Evolutionary conservation across 2,797 vertebrate species (phyloP).

Genomic region (Cyprinella venusta): DNA sequence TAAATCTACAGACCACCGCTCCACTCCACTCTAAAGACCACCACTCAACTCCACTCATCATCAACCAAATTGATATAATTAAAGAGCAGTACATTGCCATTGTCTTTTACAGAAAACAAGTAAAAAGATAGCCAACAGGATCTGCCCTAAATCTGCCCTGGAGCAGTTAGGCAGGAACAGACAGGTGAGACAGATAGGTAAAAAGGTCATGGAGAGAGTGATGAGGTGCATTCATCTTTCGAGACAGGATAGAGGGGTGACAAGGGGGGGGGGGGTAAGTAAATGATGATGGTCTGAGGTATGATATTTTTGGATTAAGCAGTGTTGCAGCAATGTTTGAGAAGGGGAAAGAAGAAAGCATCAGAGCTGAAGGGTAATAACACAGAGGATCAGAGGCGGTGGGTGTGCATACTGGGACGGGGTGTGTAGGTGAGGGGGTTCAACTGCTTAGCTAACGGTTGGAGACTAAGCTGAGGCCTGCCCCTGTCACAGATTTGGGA

Average conservation of each 20-base stretch:
- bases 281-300: constrained; percentile 10
- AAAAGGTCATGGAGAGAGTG: constrained; percentile 16
- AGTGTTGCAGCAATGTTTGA: constrained; percentile 1
- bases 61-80: neutral
- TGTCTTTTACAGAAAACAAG: constrained; percentile 5
- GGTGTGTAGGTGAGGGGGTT: constrained; percentile 47
- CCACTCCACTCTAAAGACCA: neutral
- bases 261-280: neutral
- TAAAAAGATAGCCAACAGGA: constrained; percentile 2
- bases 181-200: constrained; percentile 43
- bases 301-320: neutral
- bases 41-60: neutral
- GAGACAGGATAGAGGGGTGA: neutral
- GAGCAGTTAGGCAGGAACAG: constrained; percentile 35
- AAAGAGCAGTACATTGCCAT: neutral
- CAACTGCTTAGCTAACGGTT: constrained; percentile 40
- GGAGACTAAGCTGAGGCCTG: constrained; percentile 55
- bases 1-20: neutral
- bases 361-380: neutral
- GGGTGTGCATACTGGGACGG: neutral
- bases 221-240: constrained; percentile 7
- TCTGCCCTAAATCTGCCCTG: constrained; percentile 40
- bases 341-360: constrained; percentile 18
- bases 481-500: constrained; percentile 48
- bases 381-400: constrained; percentile 10